A percentile compares a stretch with the other conserved stretches of the same genome.
phyloP scores from a whole-genome alignment of 37 sponge, comb jelly and placozoan genomes.

The Oopsacas minuta region DNA sequence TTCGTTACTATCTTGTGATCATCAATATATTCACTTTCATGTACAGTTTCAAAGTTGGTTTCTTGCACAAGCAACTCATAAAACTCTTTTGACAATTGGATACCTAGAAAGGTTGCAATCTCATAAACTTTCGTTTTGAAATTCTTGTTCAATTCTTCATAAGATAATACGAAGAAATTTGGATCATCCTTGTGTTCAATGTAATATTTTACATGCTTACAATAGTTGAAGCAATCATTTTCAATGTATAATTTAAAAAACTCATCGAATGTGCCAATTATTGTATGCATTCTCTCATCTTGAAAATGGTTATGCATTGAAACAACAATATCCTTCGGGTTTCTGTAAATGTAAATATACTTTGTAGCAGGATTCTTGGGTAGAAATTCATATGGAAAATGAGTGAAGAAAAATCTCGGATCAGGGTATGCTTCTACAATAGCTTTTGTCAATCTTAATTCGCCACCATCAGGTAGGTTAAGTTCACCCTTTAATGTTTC shows the following conservation, averaged over 20 bases:
- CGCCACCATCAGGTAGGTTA: background rate
- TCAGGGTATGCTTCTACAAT: background rate
- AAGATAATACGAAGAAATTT: background rate
- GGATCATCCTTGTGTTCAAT: background rate
- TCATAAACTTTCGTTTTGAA: slow-evolving; percentile 4
- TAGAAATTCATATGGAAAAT: background rate
- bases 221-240: background rate
- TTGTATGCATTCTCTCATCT: background rate
- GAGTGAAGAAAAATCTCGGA: background rate
- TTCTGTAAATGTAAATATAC: background rate
- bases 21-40: background rate
- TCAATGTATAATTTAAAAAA: background rate
- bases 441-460: background rate
- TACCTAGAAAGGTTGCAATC: background rate
- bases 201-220: background rate
- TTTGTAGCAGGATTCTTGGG: background rate
- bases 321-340: background rate
- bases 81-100: background rate
- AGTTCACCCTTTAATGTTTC: background rate
- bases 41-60: background rate
- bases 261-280: background rate
- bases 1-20: background rate
- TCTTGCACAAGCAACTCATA: background rate
- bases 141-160: background rate
- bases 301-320: background rate